phyloP scores from a whole-genome alignment of 2,113 vertebrate species.

The Dasyurus viverrinus region DNA sequence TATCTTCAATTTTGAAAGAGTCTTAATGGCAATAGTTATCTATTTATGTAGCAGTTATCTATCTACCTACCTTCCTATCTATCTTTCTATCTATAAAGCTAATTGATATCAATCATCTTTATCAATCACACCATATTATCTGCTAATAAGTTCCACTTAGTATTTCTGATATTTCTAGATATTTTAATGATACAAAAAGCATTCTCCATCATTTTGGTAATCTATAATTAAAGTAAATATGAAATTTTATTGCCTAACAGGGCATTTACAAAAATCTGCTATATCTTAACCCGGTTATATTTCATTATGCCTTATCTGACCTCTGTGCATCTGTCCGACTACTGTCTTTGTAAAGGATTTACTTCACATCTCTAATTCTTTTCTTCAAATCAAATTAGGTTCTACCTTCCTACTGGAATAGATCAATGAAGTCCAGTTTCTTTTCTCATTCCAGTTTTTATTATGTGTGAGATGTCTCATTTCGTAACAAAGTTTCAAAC shows the following conservation, averaged over 20 bases:
- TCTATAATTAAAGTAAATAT: not conserved
- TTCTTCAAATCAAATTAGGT: not conserved
- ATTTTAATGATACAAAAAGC: not conserved
- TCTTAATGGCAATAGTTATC: not conserved
- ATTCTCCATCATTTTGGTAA: not conserved
- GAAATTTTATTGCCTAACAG: not conserved
- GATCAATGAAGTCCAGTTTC: not conserved
- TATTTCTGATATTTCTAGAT: no score
- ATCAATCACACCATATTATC: no score
- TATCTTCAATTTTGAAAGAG: not conserved
- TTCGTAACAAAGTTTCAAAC: not conserved
- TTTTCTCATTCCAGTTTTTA: not conserved
- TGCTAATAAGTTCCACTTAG: no score
- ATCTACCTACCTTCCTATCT: not conserved
- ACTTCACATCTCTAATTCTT: not conserved
- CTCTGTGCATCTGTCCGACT: not conserved
- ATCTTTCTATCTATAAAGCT: no score
- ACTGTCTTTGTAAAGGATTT: not conserved
- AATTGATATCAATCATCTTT: no score
- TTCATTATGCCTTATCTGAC: no score
- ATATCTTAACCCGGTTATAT: no score
- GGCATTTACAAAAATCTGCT: not conserved
- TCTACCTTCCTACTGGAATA: not conserved
- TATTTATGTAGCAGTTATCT: not conserved
- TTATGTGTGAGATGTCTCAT: not conserved